Percentiles rank a stretch among this genome's conserved stretches.
phyloP scores from a whole-genome alignment of 2,113 vertebrate species.

The Astatotilapia flaviijosephi region DNA sequence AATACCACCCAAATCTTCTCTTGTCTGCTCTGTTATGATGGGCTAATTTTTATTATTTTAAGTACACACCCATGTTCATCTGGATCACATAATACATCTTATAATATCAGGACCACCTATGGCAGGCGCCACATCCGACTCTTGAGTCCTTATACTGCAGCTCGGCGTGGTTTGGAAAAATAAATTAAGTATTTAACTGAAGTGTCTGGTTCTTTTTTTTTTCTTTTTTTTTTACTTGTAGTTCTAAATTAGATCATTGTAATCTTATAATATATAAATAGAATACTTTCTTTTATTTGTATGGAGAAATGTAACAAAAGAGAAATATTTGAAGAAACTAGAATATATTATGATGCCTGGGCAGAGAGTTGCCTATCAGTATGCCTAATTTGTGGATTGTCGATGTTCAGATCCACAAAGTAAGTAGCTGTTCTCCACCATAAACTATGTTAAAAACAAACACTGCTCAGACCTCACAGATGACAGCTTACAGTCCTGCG shows the following conservation, averaged over 20 bases:
- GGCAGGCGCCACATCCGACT: background rate
- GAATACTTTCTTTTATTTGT: background rate
- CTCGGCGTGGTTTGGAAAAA: background rate
- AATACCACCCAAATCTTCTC: background rate
- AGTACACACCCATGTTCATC: background rate
- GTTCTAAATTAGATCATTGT: background rate
- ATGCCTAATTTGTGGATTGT: background rate
- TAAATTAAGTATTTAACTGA: background rate
- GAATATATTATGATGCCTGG: background rate
- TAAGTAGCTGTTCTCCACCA: background rate
- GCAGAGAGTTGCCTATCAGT: background rate
- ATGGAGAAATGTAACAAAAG: background rate
- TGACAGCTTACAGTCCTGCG: too few species aligned
- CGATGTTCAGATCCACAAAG: background rate
- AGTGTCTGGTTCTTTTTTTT: background rate
- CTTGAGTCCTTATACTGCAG: background rate
- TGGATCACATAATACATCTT: background rate
- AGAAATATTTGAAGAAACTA: background rate
- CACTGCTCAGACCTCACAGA: too few species aligned
- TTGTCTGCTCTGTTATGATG: background rate
- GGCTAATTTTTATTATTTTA: background rate
- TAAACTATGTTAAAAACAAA: background rate
- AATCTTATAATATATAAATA: background rate
- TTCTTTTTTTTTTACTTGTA: background rate
- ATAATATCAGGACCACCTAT: background rate